Base-by-base conservation (phyloP, 2,797 vertebrate genomes). In the Decapterus maruadsi region DNA sequence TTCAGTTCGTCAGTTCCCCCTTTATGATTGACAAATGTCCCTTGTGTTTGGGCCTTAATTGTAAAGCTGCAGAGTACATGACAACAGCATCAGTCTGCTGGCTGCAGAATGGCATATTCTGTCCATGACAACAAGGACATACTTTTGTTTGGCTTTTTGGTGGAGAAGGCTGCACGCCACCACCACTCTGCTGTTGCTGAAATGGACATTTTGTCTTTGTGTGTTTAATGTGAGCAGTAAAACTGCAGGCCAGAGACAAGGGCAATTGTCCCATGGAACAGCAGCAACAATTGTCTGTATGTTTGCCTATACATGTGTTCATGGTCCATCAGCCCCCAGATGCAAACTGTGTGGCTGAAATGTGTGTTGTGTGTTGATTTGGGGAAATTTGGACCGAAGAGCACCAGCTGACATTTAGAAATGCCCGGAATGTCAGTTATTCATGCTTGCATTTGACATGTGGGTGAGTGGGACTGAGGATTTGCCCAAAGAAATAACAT, bases 71-170 rank as follows among this genome's bases (percentile, higher is more conserved):
- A 89, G 66, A 90, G 78, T 90, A 87, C 89, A 93, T 92, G 92
- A 91, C 91, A 93, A 88, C 88, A 87, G 67, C 86, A 84, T 87
- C 84, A 87, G 88, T 82, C 83, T 88, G 87, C 81, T 83, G 77
- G 73, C 60, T 76, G 74, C 80, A 92, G 90, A 92, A 94, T 89
- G 85, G 86, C 83, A 90, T 89, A 92, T 91, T 94, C 88, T 92
- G 88, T 94, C 84, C 81, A 81, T 80, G 86, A 90, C 88, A 89
- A 95, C 93, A 95, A 94, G 87, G 87, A 83, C 87, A 63, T 73
- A 93, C 90, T 93, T 93, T 91, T 95, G 92, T 95, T 92, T 84
- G 80, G 85, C 86, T 91, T 94, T 94, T 93, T 93, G 92, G 94
- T 92, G 90, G 87, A 90, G 79, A 90, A 89, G 86, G 86, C 80